phyloP scores from a whole-genome alignment of 2,888 invertebrate genomes.

The Dorcus hopei region DNA sequence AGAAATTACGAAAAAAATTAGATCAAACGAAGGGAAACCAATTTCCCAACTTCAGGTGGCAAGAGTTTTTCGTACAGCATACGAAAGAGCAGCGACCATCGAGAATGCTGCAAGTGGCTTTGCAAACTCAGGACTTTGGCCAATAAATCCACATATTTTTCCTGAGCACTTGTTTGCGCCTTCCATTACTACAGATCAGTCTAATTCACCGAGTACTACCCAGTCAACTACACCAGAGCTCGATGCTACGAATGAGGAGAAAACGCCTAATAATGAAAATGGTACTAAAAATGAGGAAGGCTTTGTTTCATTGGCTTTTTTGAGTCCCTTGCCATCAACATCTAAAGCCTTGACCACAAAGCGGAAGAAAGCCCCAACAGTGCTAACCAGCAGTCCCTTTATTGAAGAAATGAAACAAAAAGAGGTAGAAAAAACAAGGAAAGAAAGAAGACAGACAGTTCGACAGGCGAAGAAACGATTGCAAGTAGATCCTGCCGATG shows the following conservation, averaged over 20 bases:
- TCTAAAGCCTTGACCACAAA: slow-evolving; percentile 9
- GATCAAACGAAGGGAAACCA: too few species aligned
- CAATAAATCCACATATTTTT: slow-evolving; percentile 10
- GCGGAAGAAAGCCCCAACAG: slow-evolving; percentile 6
- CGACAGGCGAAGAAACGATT: slow-evolving; percentile 5
- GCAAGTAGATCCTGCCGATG: slow-evolving; percentile 6
- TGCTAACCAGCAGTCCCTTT: slow-evolving; percentile 6
- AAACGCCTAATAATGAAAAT: too few species aligned
- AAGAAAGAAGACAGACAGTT: not conserved
- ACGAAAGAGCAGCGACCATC: slow-evolving; percentile 9
- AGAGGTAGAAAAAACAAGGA: not conserved
- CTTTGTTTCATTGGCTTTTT: too few species aligned
- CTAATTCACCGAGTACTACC: slow-evolving; percentile 1
- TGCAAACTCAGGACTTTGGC: slow-evolving; percentile 9
- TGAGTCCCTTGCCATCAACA: too few species aligned
- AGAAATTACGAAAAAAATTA: too few species aligned
- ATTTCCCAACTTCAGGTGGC: slow-evolving; percentile 2
- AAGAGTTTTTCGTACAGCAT: slow-evolving; percentile 7
- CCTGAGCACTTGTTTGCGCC: slow-evolving; percentile 10
- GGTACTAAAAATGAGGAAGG: too few species aligned
- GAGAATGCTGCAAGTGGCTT: slow-evolving; percentile 8
- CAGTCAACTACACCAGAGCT: too few species aligned
- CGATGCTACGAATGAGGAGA: too few species aligned
- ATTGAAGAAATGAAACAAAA: slow-evolving; percentile 6
- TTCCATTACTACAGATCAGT: slow-evolving; percentile 7